Evolutionary conservation across 1,140 invertebrate species (phyloP).

Genomic region (Drosophila micromelanica): DNA sequence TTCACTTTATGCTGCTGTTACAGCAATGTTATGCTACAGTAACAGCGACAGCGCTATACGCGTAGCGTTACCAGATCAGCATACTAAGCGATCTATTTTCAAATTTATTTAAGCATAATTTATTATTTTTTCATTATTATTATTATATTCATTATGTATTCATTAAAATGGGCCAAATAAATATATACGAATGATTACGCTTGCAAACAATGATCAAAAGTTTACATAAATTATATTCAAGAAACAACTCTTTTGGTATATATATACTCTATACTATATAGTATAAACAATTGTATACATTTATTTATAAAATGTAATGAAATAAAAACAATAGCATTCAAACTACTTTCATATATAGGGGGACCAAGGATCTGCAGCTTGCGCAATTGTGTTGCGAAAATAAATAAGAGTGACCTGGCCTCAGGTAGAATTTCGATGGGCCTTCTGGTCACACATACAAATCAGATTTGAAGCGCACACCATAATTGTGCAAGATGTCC

Average conservation of each 20-base stretch:
- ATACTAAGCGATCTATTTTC: not conserved
- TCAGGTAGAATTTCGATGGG: conserved; percentile 15
- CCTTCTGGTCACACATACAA: conserved; percentile 20
- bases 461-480: not conserved
- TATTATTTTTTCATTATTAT: too few species aligned
- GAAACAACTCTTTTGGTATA: too few species aligned
- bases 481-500: conserved; percentile 5
- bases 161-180: too few species aligned
- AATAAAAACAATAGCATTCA: not conserved
- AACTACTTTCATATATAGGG: not conserved
- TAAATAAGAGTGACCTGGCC: conserved; percentile 10
- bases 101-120: not conserved
- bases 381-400: conserved; percentile 15
- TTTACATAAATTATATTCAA: too few species aligned
- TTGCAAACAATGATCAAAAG: too few species aligned
- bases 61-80: not conserved
- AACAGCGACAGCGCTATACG: not conserved
- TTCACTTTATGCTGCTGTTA: not conserved
- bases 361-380: conserved; percentile 9
- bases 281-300: too few species aligned
- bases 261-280: too few species aligned
- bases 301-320: too few species aligned
- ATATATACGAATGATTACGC: too few species aligned
- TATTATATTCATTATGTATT: too few species aligned
- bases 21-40: not conserved